Base-by-base conservation (phyloP, 2,888 invertebrate species). In the Lepidocyrtoides sp. region DNA sequence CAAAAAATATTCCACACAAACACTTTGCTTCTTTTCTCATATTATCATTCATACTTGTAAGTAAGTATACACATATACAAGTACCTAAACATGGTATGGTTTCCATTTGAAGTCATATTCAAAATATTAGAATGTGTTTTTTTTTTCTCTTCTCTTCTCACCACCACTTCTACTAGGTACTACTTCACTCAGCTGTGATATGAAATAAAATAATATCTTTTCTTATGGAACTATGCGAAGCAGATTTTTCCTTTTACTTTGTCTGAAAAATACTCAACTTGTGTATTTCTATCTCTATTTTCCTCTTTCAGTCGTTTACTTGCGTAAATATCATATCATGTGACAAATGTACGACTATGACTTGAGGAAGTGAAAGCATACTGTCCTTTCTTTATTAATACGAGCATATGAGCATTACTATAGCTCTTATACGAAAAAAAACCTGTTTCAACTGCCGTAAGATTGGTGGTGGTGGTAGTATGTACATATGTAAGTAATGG, bases 331-430 rank as follows among this genome's bases (percentile, higher is more conserved):
- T 44, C 81, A 89, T 88, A 88, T 83, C 82, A 89, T 83, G 89
- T 89, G 89, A 89, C 89, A 89, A 89, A 89, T 89, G 57, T 89
- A 89, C 60, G 82, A 75, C 72, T 89, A 82, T 82, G 82, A 82
- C 89, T 89, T 26, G 72, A 89, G 89, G 89, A 89, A 89, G 89
- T 54, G 89, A 89, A 89, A 89, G 89, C 89, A 89, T 89, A 89
- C 89, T 89, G 89, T 89, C 83, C 75, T 75, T 83, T 72, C 82
- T 89, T 89, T 89, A 89, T 87, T 77, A 77, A 51, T 77, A 77
- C 17, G 36, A 26, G 17, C 26, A 77, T 77, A 77, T 36, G 36
- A 26, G 17, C 26, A 77, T 77, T 77, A 20, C 77, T 29, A 29
- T 63, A 63, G 10, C 5, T 29, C 63, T 5, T 29, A 29, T 26